Evolutionary conservation across 1,140 invertebrate genomes (phyloP), one percentile per base, ranked within the genome.

Genomic region (Pristionchus pacificus): DNA sequence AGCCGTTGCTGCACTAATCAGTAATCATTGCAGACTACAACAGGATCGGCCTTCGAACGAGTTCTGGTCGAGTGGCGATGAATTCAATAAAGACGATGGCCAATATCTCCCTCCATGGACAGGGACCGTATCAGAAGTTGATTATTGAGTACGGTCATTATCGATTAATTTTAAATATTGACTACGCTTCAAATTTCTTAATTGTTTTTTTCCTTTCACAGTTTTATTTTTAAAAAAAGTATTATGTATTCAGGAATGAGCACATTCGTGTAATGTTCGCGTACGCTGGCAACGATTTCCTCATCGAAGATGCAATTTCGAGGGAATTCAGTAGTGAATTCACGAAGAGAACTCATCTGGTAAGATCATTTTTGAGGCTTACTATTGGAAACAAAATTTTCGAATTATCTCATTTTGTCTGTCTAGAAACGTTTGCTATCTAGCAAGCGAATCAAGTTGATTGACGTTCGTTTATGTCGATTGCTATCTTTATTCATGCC

Each of bases 1-100:
- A n/a, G n/a, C n/a, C n/a, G n/a, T n/a, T n/a, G n/a, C n/a, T n/a
- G n/a, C n/a, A n/a, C n/a, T n/a, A n/a, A n/a, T n/a, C n/a, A n/a
- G n/a, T n/a, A n/a, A 70, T 70, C 38, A 74, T 71, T 76, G 60
- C 62, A 76, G 74, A 75, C 30, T 76, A 76, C 61, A 69, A 76
- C 30, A 27, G 31, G 25, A 60, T 76, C 14, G 65, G 60, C 30
- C 57, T 76, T 25, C 60, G 63, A 57, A 68, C 75, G 2, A 14
- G 32, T 25, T 30, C 27, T 49, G 74, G 74, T 33, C 28, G 68
- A 32, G 31, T 65, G 32, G 74, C 74, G 2, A 62, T 59, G 1
- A 15, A 31, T 30, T 60, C 60, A 10, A 3, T 73, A 15, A 30
- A 71, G 29, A 61, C 68, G n/a, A 72, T 72, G 68, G 32, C 31